Evolutionary conservation across 2,888 invertebrate genomes (phyloP).

Genomic region (Eupithecia insigniata): DNA sequence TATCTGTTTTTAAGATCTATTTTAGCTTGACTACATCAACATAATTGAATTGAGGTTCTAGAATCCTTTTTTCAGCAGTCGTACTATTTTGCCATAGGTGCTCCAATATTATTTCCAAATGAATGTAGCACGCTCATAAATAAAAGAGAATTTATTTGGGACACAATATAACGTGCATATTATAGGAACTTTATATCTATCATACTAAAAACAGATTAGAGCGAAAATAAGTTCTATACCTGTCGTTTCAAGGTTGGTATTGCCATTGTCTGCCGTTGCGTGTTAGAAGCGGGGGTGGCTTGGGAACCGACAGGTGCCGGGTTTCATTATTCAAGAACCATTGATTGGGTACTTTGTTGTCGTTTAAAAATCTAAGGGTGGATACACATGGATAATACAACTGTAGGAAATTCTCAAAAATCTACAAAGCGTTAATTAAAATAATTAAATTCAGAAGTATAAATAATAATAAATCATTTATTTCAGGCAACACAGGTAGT

Average conservation of each 20-base stretch:
- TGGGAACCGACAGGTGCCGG: constrained; percentile 81
- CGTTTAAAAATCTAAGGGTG: constrained; percentile 76
- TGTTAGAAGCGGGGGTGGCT: constrained; percentile 74
- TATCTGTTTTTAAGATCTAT: not conserved
- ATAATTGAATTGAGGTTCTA: no score
- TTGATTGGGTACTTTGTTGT: constrained; percentile 84
- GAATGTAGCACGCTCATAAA: constrained; percentile 48
- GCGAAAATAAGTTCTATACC: constrained; percentile 56
- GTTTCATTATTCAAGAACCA: constrained; percentile 84
- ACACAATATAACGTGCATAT: constrained; percentile 74
- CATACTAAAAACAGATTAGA: constrained; percentile 46
- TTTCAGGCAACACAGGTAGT: no score
- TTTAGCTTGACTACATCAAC: no score
- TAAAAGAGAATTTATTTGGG: constrained; percentile 61
- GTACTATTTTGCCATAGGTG: not conserved
- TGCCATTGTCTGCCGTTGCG: constrained; percentile 56
- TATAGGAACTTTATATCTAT: constrained; percentile 74
- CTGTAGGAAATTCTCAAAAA: no score
- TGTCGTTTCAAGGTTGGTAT: constrained; percentile 54
- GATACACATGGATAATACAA: not conserved
- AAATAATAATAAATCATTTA: no score
- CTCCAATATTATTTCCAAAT: not conserved
- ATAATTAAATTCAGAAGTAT: no score
- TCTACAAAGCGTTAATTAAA: no score
- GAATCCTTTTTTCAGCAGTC: no score